Conservation (phyloP, 1,140 invertebrate species). For the Archegozetes longisetosus region DNA sequence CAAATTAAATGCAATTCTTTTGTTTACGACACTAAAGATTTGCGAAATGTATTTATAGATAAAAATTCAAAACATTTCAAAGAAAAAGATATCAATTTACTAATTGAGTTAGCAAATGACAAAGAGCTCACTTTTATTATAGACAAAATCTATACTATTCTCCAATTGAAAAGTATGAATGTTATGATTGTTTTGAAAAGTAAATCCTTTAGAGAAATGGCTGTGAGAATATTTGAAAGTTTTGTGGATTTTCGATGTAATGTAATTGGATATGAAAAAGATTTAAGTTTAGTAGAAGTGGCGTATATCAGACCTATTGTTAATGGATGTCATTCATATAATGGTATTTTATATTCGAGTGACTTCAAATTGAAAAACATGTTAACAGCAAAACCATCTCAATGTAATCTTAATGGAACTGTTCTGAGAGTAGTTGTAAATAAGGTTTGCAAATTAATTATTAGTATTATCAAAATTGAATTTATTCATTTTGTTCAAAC, state of each 20-base stretch:
- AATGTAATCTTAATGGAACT: not conserved
- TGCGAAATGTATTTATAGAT: too few species aligned
- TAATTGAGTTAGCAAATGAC: too few species aligned
- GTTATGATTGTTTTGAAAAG: not conserved
- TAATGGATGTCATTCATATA: not conserved
- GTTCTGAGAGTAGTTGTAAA: not conserved
- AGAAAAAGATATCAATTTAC: too few species aligned
- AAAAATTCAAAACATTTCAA: too few species aligned
- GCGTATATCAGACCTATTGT: not conserved
- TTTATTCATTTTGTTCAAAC: too few species aligned
- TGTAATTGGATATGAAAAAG: not conserved
- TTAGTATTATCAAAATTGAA: too few species aligned
- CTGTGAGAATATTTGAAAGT: not conserved
- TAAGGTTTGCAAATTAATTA: not conserved
- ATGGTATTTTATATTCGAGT: not conserved
- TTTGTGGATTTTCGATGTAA: not conserved
- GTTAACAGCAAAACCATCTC: not conserved
- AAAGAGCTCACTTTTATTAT: too few species aligned
- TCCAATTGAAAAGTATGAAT: too few species aligned
- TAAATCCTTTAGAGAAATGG: not conserved
- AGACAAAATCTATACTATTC: too few species aligned
- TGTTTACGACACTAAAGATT: too few species aligned
- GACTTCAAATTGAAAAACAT: not conserved
- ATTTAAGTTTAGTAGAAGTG: not conserved
- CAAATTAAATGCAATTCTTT: too few species aligned